Evolutionary conservation across 2,113 vertebrate species (phyloP).

Genomic region (Hippoglossus stenolepis): DNA sequence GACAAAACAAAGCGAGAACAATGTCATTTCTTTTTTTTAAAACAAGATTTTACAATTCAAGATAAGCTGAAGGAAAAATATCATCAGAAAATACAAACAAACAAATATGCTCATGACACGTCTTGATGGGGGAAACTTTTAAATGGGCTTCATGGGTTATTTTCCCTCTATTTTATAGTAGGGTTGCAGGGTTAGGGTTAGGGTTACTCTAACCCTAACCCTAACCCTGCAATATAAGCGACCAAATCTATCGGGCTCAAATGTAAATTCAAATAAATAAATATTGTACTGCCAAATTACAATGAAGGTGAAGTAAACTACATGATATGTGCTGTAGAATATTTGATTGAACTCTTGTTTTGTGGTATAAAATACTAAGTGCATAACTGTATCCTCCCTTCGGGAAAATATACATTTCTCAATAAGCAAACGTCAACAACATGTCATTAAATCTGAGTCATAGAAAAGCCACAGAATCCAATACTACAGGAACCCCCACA

Average conservation of each 20-base stretch:
- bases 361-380: conserved; percentile 76
- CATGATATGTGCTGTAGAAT: conserved; percentile 52
- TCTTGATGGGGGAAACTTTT: conserved; percentile 14
- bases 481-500: conserved; percentile 68
- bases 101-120: conserved; percentile 9
- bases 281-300: conserved; percentile 61
- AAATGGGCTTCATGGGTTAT: conserved; percentile 15
- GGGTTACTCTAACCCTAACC: too few relatives aligned
- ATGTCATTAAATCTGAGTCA: conserved; percentile 49
- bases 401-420: conserved; percentile 60
- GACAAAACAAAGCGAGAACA: conserved; percentile 57
- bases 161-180: not conserved
- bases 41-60: conserved; percentile 50
- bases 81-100: conserved; percentile 26
- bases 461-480: conserved; percentile 75
- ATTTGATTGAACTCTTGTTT: conserved; percentile 46
- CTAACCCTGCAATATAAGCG: not conserved
- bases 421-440: conserved; percentile 42
- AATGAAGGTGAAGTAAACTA: conserved; percentile 30
- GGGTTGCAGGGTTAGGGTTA: too few relatives aligned
- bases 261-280: conserved; percentile 58
- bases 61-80: conserved; percentile 32
- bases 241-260: conserved; percentile 46
- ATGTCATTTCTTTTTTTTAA: conserved; percentile 29
- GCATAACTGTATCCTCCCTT: conserved; percentile 71